phyloP scores from a whole-genome alignment of 1,140 invertebrate species.

The Zaprionus nigranus region DNA sequence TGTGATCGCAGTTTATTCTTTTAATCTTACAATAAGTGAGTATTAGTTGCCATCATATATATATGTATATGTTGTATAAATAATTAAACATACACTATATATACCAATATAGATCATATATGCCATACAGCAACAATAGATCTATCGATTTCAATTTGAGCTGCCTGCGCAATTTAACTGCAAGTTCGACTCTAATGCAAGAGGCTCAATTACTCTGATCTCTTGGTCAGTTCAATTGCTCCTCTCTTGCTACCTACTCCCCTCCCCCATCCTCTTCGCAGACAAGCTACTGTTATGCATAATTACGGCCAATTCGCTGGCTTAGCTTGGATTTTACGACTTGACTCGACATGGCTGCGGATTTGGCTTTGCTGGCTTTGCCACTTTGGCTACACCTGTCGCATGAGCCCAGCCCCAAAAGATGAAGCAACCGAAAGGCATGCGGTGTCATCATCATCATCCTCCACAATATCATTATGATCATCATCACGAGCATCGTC shows the following conservation, averaged over 20 bases:
- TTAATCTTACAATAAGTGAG: not conserved
- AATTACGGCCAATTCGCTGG: constrained; percentile 42
- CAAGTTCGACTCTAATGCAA: constrained; percentile 9
- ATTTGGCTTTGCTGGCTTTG: not conserved
- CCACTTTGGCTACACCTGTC: constrained; percentile 34
- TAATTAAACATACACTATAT: too few relatives aligned
- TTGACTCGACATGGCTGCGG: not conserved
- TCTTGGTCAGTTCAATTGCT: constrained; percentile 3
- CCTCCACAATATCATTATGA: not conserved
- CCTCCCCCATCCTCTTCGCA: too few relatives aligned
- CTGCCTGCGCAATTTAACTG: not conserved
- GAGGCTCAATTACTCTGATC: constrained; percentile 22
- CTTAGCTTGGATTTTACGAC: constrained; percentile 34
- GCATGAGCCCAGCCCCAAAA: constrained; percentile 22
- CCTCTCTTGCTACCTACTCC: too few relatives aligned
- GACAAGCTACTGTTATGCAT: constrained; percentile 30
- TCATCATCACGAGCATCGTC: constrained; percentile 3
- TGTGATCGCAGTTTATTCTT: not conserved
- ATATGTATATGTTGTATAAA: too few relatives aligned
- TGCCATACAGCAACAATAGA: too few relatives aligned
- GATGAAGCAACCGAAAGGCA: constrained; percentile 7
- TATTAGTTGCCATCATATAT: too few relatives aligned
- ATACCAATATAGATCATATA: not conserved
- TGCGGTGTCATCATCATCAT: constrained; percentile 5
- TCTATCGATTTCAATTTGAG: not conserved